Conservation (phyloP, 2,113 vertebrate genomes). For the Mionectes macconnelli region DNA sequence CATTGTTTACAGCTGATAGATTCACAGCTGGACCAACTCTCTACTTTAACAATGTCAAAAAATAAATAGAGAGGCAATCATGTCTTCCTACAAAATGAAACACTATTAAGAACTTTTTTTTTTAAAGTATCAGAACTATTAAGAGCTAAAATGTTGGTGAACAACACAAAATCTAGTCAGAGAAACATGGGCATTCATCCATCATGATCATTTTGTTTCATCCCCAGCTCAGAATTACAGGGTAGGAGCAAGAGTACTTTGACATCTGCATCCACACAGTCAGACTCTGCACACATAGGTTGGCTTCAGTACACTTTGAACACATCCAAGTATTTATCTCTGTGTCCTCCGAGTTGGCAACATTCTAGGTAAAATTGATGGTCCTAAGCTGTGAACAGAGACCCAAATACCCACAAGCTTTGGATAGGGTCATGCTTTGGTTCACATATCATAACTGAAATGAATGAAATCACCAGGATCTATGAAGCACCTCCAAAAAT, state of each 20-base stretch:
- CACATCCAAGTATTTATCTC: neutral
- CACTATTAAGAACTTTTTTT: neutral
- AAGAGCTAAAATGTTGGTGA: neutral
- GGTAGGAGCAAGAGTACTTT: neutral
- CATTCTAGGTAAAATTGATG: neutral
- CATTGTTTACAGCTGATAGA: conserved; percentile 30
- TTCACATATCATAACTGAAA: neutral
- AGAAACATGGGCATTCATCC: neutral
- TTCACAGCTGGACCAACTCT: conserved; percentile 15
- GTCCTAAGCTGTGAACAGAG: neutral
- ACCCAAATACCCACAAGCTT: neutral
- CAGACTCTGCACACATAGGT: neutral
- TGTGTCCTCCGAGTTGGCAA: neutral
- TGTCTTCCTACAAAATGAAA: neutral
- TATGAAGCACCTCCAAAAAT: neutral
- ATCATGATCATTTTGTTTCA: neutral
- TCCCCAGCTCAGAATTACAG: neutral
- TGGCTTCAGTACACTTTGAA: neutral
- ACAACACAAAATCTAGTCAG: neutral
- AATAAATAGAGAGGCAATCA: conserved; percentile 3
- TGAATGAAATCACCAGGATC: neutral
- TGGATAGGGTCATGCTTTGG: neutral
- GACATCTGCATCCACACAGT: neutral
- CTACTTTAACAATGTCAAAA: neutral
- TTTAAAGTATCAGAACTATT: neutral